Evolutionary conservation across 2,888 invertebrate species (phyloP), one percentile per base, ranked within the genome.

Genomic region (Leptarthrus brevirostris): DNA sequence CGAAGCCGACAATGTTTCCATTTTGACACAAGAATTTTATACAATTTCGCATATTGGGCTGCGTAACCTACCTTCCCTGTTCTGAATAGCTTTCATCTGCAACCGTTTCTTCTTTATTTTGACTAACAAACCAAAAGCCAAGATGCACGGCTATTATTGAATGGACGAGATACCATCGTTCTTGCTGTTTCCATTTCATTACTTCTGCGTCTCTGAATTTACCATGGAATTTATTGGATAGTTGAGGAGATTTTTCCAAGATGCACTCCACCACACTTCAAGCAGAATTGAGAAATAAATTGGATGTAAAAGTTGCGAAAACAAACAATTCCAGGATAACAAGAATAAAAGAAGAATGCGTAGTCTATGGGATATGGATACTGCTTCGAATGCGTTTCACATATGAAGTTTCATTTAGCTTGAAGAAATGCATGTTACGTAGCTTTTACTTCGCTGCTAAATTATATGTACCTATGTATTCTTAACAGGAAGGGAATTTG

Each of bases 161-260:
- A 71, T 71, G 71, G 71, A 71, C 52, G 24, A 71, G 71, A 54
- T 71, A 71, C 71, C 34, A 71, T 71, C 71, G 24, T 71, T n/a
- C 30, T 71, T 71, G 71, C 52, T 71, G 71, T 71, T 71, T 71
- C 71, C 71, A 71, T 71, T 71, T 71, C 71, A 71, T 71, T 71
- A 71, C 71, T 71, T 53, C 54, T 71, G 53, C 52, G 69, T 69
- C 30, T 52, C 52, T 52, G 12, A 12, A 12, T 40, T 40, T n/a
- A 40, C 16, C 52, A 30, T 44, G 36, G 69, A 24, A 34, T 16
- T 30, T 47, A 47, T 22, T 52, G 18, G 52, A 12, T 69, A 69
- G 69, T 30, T 49, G 52, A 52, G 20, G 22, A 69, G 69, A 69
- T 69, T 69, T 52, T 52, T 69, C 69, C 69, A 30, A 52, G 69